Conservation (phyloP, 2,797 vertebrate genomes). For the Etheostoma perlongum region DNA sequence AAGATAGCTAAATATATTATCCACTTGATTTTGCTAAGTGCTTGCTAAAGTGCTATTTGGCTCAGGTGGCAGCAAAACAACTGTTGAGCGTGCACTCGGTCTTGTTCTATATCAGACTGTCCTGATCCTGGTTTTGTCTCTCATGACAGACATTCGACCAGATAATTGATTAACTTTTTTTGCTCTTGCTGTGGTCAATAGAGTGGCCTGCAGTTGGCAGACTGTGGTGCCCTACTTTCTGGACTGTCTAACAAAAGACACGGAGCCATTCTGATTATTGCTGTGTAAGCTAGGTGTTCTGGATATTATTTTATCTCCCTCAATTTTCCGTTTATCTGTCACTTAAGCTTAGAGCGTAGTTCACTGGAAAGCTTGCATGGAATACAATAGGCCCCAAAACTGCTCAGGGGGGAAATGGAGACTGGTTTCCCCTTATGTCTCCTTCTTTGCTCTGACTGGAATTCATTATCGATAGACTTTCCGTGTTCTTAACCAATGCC, state of each 20-base stretch:
- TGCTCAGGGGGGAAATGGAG: conserved; percentile 63
- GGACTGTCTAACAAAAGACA: conserved; percentile 33
- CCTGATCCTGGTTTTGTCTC: conserved; percentile 41
- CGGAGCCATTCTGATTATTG: conserved; percentile 19
- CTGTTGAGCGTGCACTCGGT: conserved; percentile 45
- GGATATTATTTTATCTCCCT: conserved; percentile 50
- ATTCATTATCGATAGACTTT: conserved; percentile 78
- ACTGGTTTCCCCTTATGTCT: conserved; percentile 67
- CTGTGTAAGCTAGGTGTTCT: conserved; percentile 39
- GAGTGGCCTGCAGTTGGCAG: conserved; percentile 41
- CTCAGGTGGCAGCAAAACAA: conserved; percentile 49
- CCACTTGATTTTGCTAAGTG: conserved; percentile 81
- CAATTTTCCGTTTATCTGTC: conserved; percentile 60
- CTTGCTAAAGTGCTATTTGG: conserved; percentile 67
- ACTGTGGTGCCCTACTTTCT: conserved; percentile 64
- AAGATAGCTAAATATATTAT: conserved; percentile 75
- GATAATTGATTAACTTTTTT: conserved; percentile 66
- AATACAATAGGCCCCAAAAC: conserved; percentile 65
- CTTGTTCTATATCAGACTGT: conserved; percentile 42
- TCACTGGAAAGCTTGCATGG: conserved; percentile 59
- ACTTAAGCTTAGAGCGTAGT: conserved; percentile 51
- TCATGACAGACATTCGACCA: conserved; percentile 50
- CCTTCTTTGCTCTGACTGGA: conserved; percentile 64
- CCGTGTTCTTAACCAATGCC: conserved; percentile 71
- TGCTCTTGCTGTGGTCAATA: conserved; percentile 59